phyloP scores from a whole-genome alignment of 2,888 invertebrate species.

The Cepaea hortensis region DNA sequence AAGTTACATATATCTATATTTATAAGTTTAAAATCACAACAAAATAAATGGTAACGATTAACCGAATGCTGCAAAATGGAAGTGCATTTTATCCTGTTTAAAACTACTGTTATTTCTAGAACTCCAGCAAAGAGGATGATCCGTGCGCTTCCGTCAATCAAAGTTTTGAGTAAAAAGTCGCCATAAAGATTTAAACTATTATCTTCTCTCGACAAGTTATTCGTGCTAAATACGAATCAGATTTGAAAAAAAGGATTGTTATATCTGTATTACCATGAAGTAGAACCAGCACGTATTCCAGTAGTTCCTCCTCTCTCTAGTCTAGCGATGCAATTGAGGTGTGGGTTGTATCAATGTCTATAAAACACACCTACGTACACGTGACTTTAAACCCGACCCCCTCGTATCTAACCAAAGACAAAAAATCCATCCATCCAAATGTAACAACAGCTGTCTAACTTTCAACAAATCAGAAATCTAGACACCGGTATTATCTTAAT shows the following conservation, averaged over 20 bases:
- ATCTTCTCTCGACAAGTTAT: not conserved
- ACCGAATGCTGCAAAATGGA: constrained; percentile 5
- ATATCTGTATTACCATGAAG: not conserved
- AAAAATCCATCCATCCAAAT: not conserved
- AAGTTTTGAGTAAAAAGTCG: no score
- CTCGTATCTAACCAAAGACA: not conserved
- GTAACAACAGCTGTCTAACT: no score
- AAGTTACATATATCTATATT: no score
- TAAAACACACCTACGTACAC: constrained; percentile 34
- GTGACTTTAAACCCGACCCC: constrained; percentile 24
- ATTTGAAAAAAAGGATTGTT: not conserved
- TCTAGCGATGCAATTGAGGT: not conserved
- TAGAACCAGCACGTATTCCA: not conserved
- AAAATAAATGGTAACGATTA: constrained; percentile 20
- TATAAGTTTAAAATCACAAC: not conserved
- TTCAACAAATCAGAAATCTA: not conserved
- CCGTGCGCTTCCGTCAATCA: no score
- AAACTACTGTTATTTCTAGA: constrained; percentile 2
- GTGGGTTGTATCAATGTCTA: not conserved
- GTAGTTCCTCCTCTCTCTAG: not conserved
- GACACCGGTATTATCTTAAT: not conserved
- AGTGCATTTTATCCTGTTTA: constrained; percentile 16
- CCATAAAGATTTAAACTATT: not conserved
- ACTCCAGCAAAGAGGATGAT: no score
- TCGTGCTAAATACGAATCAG: not conserved